phyloP scores from a whole-genome alignment of 2,113 vertebrate species.

The Crotalus tigris region DNA sequence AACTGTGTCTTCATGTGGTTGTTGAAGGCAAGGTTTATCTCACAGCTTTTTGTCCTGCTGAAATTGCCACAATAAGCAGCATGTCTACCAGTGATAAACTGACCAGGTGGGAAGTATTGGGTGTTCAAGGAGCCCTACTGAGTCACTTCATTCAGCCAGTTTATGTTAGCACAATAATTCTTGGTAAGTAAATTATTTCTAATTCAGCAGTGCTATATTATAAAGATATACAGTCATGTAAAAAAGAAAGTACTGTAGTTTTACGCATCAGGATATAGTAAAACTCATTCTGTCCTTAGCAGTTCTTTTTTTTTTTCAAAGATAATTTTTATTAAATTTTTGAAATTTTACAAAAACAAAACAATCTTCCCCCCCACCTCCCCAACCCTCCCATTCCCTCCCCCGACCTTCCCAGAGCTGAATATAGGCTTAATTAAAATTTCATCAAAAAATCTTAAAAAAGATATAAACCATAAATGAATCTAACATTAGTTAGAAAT shows the following conservation, averaged over 20 bases:
- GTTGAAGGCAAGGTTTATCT: slow-evolving; percentile 88
- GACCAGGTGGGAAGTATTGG: slow-evolving; percentile 91
- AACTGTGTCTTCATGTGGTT: slow-evolving; percentile 84
- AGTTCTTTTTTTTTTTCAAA: not conserved
- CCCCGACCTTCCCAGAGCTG: no score
- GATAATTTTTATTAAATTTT: no score
- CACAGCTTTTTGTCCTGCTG: slow-evolving; percentile 72
- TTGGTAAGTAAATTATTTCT: slow-evolving; percentile 72
- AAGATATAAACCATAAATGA: no score
- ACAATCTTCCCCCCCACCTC: no score
- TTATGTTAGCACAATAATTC: slow-evolving; percentile 84
- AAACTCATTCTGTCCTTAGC: not conserved
- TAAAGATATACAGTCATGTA: not conserved
- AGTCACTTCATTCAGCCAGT: slow-evolving; percentile 93
- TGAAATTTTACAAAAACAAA: no score
- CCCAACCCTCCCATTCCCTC: no score
- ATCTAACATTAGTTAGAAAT: no score
- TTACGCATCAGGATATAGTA: not conserved
- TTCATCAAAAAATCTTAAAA: no score
- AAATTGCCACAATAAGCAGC: slow-evolving; percentile 72
- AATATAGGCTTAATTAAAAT: no score
- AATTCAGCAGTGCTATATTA: not conserved
- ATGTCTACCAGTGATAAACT: slow-evolving; percentile 92
- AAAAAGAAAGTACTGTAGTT: not conserved
- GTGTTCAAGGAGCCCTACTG: slow-evolving; percentile 89